Percentiles rank a stretch among this genome's conserved stretches.
These are phyloP conservation scores for Lepilemur ruficaudatus DNA, from an alignment of 2,797 vertebrate species.

Conservation along the genomic window DNA sequence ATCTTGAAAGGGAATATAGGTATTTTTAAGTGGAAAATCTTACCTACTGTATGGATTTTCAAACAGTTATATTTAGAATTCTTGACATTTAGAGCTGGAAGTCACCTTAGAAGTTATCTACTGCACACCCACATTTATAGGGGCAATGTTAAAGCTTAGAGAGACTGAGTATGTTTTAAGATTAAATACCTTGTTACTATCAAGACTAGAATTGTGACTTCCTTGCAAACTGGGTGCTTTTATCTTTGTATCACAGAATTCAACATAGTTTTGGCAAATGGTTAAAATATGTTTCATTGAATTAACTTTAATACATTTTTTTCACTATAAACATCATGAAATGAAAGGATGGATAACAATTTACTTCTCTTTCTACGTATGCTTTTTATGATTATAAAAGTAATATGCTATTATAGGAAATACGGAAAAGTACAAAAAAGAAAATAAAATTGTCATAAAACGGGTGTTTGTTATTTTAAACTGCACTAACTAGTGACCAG, in stretches of 20 bases:
- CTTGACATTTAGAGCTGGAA: neutral
- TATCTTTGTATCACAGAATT: neutral
- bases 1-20: neutral
- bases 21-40: neutral
- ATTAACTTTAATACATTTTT: conserved; percentile 33
- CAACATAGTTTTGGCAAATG: neutral
- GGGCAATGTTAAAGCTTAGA: neutral
- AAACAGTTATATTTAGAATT: conserved; percentile 22
- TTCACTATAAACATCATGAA: neutral
- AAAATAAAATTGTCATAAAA: neutral
- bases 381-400: conserved; percentile 38
- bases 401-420: neutral
- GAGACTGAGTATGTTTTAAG: neutral
- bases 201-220: neutral
- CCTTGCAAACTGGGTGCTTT: neutral
- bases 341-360: neutral
- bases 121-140: neutral
- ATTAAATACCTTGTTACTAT: neutral
- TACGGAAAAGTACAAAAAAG: conserved; percentile 11
- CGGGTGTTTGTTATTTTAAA: neutral
- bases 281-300: conserved; percentile 23
- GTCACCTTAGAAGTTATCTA: conserved; percentile 13
- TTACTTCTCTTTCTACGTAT: neutral
- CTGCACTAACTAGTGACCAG: neutral
- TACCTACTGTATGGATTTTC: conserved; percentile 25